These are phyloP conservation scores for Mareca strepera DNA, from an alignment of 2,797 vertebrate genomes.

Conservation along the genomic window DNA sequence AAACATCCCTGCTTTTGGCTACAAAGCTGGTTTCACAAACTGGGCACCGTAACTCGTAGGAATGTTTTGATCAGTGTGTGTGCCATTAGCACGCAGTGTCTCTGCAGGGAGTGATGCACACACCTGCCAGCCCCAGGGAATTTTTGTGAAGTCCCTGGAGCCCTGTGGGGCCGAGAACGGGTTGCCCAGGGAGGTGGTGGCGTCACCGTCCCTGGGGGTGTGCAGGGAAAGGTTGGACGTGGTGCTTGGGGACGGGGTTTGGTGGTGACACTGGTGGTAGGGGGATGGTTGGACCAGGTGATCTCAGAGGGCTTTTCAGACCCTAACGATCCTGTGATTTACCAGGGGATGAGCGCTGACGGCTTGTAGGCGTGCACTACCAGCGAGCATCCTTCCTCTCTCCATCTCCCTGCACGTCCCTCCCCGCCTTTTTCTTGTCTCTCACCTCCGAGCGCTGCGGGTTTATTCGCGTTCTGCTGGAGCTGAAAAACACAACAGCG, in stretches of 20 bases:
- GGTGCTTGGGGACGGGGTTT: too few species aligned
- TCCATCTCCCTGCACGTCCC: not conserved
- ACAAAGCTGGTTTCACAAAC: not conserved
- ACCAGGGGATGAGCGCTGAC: accelerated
- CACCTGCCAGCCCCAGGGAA: too few species aligned
- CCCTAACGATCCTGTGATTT: accelerated
- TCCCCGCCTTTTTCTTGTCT: accelerated
- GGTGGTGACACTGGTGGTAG: too few species aligned
- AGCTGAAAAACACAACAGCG: not conserved
- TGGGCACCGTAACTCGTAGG: not conserved
- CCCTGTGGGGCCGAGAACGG: too few species aligned
- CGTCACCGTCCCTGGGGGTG: too few species aligned
- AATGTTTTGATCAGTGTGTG: accelerated
- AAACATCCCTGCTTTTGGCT: not conserved
- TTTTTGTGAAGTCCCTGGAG: too few species aligned
- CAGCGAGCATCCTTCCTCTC: not conserved
- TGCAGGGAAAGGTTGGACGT: too few species aligned
- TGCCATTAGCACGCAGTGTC: accelerated
- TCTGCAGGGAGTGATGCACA: not conserved
- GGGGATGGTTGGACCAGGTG: too few species aligned
- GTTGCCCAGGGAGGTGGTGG: too few species aligned
- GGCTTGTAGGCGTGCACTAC: too few species aligned
- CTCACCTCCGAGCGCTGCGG: accelerated
- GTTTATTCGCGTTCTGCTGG: not conserved
- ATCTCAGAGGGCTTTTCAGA: too few species aligned